Conservation (phyloP, 2,888 invertebrate genomes). For the Branchellion lobata region DNA sequence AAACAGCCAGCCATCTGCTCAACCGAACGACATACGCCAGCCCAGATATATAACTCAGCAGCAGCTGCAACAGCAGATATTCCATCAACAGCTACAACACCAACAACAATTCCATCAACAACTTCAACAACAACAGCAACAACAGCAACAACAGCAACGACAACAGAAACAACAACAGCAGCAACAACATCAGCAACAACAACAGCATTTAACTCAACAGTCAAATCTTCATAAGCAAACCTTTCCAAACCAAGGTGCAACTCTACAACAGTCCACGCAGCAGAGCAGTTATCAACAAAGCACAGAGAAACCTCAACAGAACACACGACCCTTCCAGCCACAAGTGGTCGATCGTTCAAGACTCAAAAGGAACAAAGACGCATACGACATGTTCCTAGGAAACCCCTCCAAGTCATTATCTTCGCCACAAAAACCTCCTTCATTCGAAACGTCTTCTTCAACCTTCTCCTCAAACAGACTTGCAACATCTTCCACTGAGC, state of each 20-base stretch:
- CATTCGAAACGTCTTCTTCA: background rate
- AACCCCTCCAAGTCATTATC: background rate
- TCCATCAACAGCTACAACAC: too few species aligned
- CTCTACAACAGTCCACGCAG: background rate
- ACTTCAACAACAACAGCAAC: too few species aligned
- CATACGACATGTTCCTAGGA: slow-evolving; percentile 8
- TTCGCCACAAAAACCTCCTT: background rate
- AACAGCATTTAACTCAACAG: background rate
- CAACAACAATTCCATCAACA: too few species aligned
- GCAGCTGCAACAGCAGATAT: too few species aligned
- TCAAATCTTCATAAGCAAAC: background rate
- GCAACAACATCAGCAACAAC: too few species aligned
- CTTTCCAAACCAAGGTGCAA: background rate
- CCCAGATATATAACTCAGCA: too few species aligned
- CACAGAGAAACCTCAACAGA: background rate
- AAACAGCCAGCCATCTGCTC: background rate
- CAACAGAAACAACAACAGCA: too few species aligned
- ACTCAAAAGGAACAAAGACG: slow-evolving; percentile 32
- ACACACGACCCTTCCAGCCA: background rate
- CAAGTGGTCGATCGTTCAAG: background rate
- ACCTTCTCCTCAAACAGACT: too few species aligned
- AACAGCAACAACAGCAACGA: too few species aligned
- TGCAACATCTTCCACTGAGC: too few species aligned
- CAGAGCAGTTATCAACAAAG: background rate
- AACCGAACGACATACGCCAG: background rate